These are phyloP conservation scores for Pogonocichla stellata DNA, from an alignment of 2,113 vertebrate species.

Conservation along the genomic window DNA sequence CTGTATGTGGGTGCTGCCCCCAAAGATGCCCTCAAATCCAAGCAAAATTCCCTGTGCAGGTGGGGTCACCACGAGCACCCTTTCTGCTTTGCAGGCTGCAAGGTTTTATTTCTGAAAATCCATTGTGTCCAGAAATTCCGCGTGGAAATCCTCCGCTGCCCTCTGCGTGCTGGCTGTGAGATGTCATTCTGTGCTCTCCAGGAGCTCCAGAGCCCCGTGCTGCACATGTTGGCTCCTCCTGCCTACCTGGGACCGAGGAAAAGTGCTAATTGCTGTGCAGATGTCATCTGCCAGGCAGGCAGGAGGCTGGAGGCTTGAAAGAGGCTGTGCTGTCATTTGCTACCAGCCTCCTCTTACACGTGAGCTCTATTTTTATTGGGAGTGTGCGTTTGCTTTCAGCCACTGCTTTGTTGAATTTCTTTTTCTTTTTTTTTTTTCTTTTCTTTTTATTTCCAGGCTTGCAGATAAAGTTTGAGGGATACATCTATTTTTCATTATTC, in stretches of 20 bases:
- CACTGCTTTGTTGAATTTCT: slow-evolving; percentile 37
- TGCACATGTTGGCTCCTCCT: slow-evolving; percentile 23
- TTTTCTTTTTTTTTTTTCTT: neutral
- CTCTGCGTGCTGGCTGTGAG: neutral
- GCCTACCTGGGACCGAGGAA: slow-evolving; percentile 30
- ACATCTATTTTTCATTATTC: slow-evolving; percentile 42
- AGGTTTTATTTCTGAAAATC: neutral
- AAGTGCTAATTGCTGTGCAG: slow-evolving; percentile 47
- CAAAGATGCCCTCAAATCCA: neutral
- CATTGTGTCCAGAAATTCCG: rapidly evolving
- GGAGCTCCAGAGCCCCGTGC: neutral
- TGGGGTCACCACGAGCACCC: neutral
- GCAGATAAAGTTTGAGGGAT: slow-evolving; percentile 20
- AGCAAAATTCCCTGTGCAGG: neutral
- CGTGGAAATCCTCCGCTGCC: neutral
- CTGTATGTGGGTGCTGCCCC: neutral
- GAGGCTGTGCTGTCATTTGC: slow-evolving; percentile 37
- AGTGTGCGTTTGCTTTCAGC: neutral
- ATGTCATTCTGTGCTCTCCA: neutral
- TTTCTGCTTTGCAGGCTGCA: neutral
- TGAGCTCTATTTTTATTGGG: slow-evolving; percentile 57
- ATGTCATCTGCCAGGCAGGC: slow-evolving; percentile 50
- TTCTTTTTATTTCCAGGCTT: slow-evolving; percentile 19
- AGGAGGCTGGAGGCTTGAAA: slow-evolving; percentile 49
- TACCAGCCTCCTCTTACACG: slow-evolving; percentile 37